Conservation (phyloP, 2,888 invertebrate genomes). For the Rugalucina vietnamica region DNA sequence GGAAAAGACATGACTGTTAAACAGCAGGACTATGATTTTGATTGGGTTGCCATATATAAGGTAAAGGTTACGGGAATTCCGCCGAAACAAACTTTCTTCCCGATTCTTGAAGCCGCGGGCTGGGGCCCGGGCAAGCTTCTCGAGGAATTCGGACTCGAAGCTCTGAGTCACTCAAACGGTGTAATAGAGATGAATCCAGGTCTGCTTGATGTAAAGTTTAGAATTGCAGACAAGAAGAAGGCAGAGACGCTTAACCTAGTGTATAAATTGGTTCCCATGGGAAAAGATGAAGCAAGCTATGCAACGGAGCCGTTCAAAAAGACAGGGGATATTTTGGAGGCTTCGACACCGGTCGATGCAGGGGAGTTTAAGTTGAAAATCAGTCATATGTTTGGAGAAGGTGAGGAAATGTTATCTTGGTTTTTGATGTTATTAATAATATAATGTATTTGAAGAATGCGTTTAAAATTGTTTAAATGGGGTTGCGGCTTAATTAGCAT, state of each 20-base stretch:
- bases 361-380: constrained; percentile 62
- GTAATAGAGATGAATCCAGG: constrained; percentile 61
- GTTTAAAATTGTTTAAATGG: no score
- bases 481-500: no score
- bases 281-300: constrained; percentile 43
- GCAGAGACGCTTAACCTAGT: constrained; percentile 51
- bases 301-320: constrained; percentile 42
- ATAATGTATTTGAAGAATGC: no score
- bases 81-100: constrained; percentile 72
- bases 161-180: constrained; percentile 52
- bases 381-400: constrained; percentile 48
- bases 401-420: no score
- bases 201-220: constrained; percentile 57
- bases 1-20: constrained; percentile 72
- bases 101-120: constrained; percentile 75
- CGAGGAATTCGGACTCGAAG: constrained; percentile 61
- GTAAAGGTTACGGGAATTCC: constrained; percentile 63
- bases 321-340: constrained; percentile 51
- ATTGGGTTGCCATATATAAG: constrained; percentile 76
- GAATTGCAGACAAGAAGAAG: constrained; percentile 51
- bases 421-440: no score
- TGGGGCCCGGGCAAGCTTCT: constrained; percentile 77
- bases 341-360: constrained; percentile 42
- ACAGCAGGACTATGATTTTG: constrained; percentile 69
- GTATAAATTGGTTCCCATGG: constrained; percentile 42